Evolutionary conservation across 2,113 vertebrate genomes (phyloP).

Genomic region (Stigmatopora nigra): DNA sequence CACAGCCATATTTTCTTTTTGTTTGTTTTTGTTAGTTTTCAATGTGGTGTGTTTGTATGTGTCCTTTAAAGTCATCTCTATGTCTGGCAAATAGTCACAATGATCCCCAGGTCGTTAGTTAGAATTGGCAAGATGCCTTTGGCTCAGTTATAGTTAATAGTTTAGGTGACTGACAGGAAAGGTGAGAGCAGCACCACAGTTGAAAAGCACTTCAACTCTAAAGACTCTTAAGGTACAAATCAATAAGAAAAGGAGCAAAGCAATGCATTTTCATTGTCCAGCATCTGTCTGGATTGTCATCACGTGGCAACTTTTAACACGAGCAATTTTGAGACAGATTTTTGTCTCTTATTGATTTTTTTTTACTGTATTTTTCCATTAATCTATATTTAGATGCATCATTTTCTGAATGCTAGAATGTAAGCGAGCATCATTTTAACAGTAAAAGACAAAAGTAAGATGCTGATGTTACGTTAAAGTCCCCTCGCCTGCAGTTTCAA

Average conservation of each 20-base stretch:
- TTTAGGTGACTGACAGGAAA: conserved; percentile 31
- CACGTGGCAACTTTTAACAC: conserved; percentile 63
- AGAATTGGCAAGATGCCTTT: conserved; percentile 21
- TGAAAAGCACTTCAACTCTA: conserved; percentile 35
- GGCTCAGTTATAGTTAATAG: background rate
- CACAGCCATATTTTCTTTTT: conserved; percentile 54
- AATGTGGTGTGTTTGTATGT: background rate
- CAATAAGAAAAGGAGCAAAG: conserved; percentile 62
- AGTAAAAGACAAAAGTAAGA: conserved; percentile 71
- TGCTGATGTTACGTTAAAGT: conserved; percentile 67
- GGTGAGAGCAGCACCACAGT: conserved; percentile 18
- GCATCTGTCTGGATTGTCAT: conserved; percentile 56
- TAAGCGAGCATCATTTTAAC: conserved; percentile 57
- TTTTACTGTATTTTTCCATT: conserved; percentile 32
- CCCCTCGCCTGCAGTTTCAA: conserved; percentile 71
- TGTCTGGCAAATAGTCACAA: background rate
- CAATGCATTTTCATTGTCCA: conserved; percentile 64
- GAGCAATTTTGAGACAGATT: conserved; percentile 70
- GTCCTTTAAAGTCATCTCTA: too few relatives aligned
- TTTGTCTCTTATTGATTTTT: conserved; percentile 52
- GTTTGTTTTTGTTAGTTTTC: conserved; percentile 40
- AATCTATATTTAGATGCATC: conserved; percentile 14
- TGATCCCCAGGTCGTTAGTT: background rate
- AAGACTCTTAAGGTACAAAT: conserved; percentile 63
- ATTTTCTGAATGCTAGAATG: conserved; percentile 54